Evolutionary conservation across 1,140 invertebrate species (phyloP), one percentile per base, ranked within the genome.

Genomic region (Pogonognathellus flavescens): DNA sequence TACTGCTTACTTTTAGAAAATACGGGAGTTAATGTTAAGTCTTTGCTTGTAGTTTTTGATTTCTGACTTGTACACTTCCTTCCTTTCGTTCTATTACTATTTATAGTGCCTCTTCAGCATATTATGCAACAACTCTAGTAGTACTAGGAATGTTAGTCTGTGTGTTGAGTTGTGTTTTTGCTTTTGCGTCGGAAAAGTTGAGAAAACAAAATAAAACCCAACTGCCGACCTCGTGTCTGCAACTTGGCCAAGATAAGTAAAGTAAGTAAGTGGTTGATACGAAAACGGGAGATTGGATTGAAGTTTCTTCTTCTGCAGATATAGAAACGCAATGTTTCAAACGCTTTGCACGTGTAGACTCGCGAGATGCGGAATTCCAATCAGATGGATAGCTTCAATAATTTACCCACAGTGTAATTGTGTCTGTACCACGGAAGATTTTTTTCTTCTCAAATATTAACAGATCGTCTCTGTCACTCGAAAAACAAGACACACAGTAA

Each of bases 91-190:
- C 6, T 41, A 41, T 41, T 41, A 41, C 31, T 41, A 41, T 41
- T 41, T 41, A 41, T 41, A 41, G 31, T 41, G 31, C 31, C 2
- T 6, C 31, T 41, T 41, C 31, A 41, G 31, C 31, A 41, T 41
- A 41, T 41, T 41, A 41, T 41, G 31, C 31, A 41, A 41, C 31
- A 41, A 41, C 31, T 41, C 31, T 41, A 41, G 1, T 41, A 3
- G 31, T 25, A 66, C 62, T n/a, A 66, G 0, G 62, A 4, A 66
- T 25, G 22, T 13, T 25, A 66, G 22, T 66, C 62, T 66, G 25
- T 62, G 25, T 66, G 62, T 25, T 66, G 62, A 66, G 22, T 66
- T 66, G 62, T 76, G 70, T 49, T 76, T 76, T 76, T 76, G 70
- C n/a, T 49, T 41, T 25, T 31, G 31, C 70, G n/a, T 41, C 41